Base-by-base conservation (phyloP, 2,113 vertebrate species). In the Pseudopodoces humilis region DNA sequence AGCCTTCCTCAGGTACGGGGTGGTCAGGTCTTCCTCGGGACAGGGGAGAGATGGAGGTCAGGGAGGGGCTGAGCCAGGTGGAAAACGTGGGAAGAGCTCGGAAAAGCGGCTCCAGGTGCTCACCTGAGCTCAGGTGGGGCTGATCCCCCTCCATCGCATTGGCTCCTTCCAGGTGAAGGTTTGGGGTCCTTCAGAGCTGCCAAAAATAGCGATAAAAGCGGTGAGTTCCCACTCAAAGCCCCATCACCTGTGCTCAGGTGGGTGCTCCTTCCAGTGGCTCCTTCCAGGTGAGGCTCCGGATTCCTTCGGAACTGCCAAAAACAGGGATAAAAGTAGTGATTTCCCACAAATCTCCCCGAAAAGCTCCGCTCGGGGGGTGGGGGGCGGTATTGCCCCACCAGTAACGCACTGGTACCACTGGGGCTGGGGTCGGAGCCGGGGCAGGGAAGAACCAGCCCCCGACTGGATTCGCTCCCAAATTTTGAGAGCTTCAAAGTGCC, bases 341-440 rank as follows among this genome's bases (percentile, higher is more conserved):
- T n/a, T 35, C 22, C 7, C 18, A 1, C 0, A 2, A 15, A 3
- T 4, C 15, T 1, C 15, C 62, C 28, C 4, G 1, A 24, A 35
- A 27, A 10, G 37, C 33, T 1, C 13, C 5, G 12, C 1, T 11
- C 13, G 4, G 5, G 5, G 16, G 22, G 2, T 5, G 17, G 6
- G 44, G 17, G 37, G 9, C 9, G 37, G 37, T 39, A 39, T 39
- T 2, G 62, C 23, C 3, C 62, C n/a, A 10, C 70, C 70, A 55
- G 65, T 79, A 41, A 11, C 15, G 41, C 56, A 3, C 75, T 56
- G 85, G 65, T 31, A 0, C 55, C 22, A 41, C 65, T 56, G 3
- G 21, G 31, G 27, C 39, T 3, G 90, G 8, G 49, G 27, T 31
- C 5, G 33, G 22, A 35, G 52, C 31, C 11, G 23, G 15, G 15